Evolutionary conservation across 30 jellyfish, hydroid and myxozoan species (phyloP).

Genomic region (Turritopsis rubra): DNA sequence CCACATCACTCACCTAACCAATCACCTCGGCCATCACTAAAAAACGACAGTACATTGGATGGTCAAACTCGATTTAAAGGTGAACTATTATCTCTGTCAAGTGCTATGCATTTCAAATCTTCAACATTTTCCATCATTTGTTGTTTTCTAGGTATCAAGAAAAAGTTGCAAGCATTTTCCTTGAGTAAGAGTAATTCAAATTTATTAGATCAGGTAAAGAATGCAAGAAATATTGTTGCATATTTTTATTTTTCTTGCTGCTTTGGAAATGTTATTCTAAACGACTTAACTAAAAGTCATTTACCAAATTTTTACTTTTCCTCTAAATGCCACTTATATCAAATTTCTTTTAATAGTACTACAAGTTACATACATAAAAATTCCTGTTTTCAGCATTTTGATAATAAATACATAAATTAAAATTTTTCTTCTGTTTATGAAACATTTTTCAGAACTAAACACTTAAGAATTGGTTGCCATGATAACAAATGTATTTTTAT

Average conservation of each 20-base stretch:
- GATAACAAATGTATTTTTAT: no score
- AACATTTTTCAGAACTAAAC: no score
- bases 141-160: background rate
- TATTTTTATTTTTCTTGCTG: background rate
- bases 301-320: background rate
- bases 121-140: background rate
- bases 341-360: no score
- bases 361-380: no score
- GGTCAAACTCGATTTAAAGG: background rate
- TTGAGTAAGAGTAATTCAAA: conserved; percentile 8
- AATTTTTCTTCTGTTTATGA: no score
- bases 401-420: no score
- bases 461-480: no score
- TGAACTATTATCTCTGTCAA: background rate
- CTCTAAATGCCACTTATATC: no score
- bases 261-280: background rate
- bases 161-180: background rate
- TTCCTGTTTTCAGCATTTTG: no score
- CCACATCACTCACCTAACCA: background rate
- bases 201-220: background rate
- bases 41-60: background rate
- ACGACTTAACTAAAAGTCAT: background rate
- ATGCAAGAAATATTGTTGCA: background rate
- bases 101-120: background rate
- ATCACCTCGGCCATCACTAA: background rate